Percentiles rank a stretch among this genome's conserved stretches.
Evolutionary conservation across 2,113 vertebrate species (phyloP).

Genomic region (Martes martes): DNA sequence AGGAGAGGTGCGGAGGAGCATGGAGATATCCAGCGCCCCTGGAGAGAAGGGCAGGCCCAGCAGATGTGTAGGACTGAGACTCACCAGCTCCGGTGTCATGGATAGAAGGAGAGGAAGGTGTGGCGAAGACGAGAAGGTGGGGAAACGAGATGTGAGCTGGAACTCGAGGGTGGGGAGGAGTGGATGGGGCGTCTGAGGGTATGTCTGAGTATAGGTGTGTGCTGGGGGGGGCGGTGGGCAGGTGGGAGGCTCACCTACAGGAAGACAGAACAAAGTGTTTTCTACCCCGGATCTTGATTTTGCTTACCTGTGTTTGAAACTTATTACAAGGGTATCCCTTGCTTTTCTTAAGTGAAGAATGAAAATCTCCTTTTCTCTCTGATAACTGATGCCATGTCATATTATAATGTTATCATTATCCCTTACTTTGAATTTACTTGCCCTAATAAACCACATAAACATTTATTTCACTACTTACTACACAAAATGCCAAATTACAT

Average conservation of each 20-base stretch:
- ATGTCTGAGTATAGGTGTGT: neutral
- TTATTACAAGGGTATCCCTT: neutral
- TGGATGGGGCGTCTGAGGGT: accelerated
- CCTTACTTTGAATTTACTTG: neutral
- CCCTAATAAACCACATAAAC: neutral
- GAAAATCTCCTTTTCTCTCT: neutral
- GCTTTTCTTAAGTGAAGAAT: neutral
- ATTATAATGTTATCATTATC: neutral
- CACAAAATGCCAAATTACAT: neutral
- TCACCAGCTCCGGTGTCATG: accelerated
- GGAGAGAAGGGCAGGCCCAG: accelerated
- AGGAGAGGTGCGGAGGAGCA: neutral
- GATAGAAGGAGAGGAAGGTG: neutral
- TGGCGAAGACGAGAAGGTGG: no score
- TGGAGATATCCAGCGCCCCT: accelerated
- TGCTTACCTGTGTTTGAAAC: neutral
- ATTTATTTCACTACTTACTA: conserved; percentile 39
- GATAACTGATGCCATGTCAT: neutral
- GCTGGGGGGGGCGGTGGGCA: accelerated
- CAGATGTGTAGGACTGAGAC: neutral
- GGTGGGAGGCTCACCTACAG: neutral
- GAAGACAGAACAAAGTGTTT: neutral
- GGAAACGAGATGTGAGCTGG: accelerated
- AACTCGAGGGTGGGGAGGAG: accelerated
- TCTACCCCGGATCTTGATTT: neutral